Conservation (phyloP, 2,888 invertebrate species). For the Siphlonurus alternatus region DNA sequence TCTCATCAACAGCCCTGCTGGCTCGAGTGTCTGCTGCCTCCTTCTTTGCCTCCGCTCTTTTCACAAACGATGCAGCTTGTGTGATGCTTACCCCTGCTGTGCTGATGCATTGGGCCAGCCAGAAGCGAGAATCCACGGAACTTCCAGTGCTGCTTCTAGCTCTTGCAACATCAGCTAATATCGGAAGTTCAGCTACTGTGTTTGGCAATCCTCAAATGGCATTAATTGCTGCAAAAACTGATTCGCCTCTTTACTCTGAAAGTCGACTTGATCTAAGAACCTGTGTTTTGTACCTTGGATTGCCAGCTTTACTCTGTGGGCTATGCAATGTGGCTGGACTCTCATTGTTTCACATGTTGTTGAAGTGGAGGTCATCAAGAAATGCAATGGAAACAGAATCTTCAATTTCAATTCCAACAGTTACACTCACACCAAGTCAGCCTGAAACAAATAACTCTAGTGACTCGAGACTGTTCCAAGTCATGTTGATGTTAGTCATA, state of each 20-base stretch:
- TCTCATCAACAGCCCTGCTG: neutral
- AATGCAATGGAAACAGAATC: too few relatives aligned
- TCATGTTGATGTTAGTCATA: neutral
- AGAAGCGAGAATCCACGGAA: neutral
- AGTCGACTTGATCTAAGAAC: neutral
- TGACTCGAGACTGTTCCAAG: too few relatives aligned
- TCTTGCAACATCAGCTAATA: neutral
- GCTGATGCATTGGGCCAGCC: neutral
- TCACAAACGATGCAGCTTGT: constrained; percentile 1
- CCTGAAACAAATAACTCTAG: too few relatives aligned
- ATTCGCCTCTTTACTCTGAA: neutral
- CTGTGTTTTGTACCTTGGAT: neutral
- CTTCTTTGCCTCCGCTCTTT: neutral
- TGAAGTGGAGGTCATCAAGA: too few relatives aligned
- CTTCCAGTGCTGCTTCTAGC: neutral
- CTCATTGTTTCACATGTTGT: neutral
- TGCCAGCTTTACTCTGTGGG: neutral
- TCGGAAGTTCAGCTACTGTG: neutral
- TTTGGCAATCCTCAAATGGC: constrained; percentile 5
- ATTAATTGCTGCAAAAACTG: constrained; percentile 1
- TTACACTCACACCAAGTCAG: too few relatives aligned
- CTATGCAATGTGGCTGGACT: neutral
- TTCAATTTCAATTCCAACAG: too few relatives aligned
- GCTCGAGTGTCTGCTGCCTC: neutral
- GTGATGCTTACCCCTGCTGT: neutral